Percentiles rank a stretch among this genome's conserved stretches.
Conservation (phyloP, 2,113 vertebrate species). For the Heptranchias perlo region DNA sequence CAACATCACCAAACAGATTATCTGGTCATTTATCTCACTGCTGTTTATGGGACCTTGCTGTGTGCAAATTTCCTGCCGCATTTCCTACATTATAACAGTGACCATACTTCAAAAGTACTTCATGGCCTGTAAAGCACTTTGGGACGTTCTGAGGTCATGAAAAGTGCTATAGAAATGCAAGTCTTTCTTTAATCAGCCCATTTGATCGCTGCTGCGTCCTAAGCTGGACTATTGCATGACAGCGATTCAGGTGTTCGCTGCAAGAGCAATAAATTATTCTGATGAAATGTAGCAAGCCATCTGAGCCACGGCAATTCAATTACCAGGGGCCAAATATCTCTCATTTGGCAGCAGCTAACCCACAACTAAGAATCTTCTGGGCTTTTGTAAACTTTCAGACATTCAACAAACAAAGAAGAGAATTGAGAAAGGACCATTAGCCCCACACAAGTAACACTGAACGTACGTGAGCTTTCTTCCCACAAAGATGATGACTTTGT, state of each 20-base stretch:
- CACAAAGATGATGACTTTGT: slow-evolving; percentile 91
- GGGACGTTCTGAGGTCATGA: background rate
- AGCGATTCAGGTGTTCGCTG: background rate
- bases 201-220: background rate
- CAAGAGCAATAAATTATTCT: background rate
- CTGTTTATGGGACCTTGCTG: background rate
- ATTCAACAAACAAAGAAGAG: slow-evolving; percentile 22
- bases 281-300: background rate
- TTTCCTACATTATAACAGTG: background rate
- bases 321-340: background rate
- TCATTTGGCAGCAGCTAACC: background rate
- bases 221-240: background rate
- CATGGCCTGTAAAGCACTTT: background rate
- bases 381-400: background rate
- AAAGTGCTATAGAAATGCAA: background rate
- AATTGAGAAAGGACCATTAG: background rate
- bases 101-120: background rate
- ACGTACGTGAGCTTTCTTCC: slow-evolving; percentile 83
- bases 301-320: background rate
- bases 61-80: background rate
- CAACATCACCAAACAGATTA: background rate
- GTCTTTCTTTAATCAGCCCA: background rate
- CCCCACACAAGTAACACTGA: background rate
- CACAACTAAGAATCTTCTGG: background rate
- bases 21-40: background rate